A percentile compares a stretch with the other conserved stretches of the same genome.
phyloP scores from a whole-genome alignment of 23 tunicate genomes.

The Diplosoma virens region DNA sequence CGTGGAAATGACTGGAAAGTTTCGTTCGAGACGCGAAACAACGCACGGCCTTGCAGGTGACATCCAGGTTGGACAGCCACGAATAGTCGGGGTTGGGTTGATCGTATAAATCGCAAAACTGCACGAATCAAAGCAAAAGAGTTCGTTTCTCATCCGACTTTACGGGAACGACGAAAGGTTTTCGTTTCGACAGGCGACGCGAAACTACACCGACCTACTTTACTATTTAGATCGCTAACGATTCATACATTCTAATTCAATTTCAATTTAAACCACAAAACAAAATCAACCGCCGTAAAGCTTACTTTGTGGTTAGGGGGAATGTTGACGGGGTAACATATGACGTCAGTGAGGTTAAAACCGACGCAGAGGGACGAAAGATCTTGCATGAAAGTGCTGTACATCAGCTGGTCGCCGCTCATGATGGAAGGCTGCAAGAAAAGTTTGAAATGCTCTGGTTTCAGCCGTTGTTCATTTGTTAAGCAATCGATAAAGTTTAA shows the following conservation, averaged over 20 bases:
- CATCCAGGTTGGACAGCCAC: constrained; percentile 56
- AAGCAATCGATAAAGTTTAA: no score
- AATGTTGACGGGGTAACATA: constrained; percentile 36
- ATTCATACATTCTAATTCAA: neutral
- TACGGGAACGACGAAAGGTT: neutral
- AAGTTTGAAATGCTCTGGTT: neutral
- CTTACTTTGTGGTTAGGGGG: constrained; percentile 62
- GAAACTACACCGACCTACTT: no score
- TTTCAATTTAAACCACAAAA: neutral
- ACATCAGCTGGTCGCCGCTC: constrained; percentile 73
- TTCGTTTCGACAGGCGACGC: no score
- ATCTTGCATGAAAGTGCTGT: constrained; percentile 58
- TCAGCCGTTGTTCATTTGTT: no score
- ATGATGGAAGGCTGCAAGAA: constrained; percentile 30
- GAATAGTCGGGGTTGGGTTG: constrained; percentile 32
- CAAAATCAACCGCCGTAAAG: neutral
- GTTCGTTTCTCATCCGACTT: neutral
- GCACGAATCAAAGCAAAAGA: neutral
- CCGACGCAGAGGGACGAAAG: constrained; percentile 69
- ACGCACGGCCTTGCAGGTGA: constrained; percentile 8
- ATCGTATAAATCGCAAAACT: neutral
- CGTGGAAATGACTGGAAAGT: neutral
- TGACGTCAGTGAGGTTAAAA: constrained; percentile 45
- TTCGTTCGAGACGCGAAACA: constrained; percentile 15
- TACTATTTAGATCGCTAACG: neutral